Conservation (phyloP, 2,113 vertebrate genomes). For the Rynchops niger region DNA sequence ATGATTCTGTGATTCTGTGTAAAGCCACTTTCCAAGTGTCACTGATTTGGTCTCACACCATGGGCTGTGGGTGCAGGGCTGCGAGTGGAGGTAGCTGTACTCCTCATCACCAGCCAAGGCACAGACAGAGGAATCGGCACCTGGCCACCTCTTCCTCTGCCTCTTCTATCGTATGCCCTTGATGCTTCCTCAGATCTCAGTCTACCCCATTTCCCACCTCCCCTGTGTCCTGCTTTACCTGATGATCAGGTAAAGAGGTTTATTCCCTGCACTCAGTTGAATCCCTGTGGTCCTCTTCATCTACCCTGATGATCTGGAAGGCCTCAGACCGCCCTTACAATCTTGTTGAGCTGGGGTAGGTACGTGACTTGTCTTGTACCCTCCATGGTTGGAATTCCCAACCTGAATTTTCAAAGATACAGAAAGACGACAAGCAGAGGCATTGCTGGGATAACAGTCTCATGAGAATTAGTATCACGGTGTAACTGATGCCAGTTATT, state of each 20-base stretch:
- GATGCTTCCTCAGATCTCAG: background rate
- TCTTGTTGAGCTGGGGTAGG: background rate
- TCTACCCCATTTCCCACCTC: background rate
- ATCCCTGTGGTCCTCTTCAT: background rate
- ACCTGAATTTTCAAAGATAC: background rate
- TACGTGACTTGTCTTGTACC: background rate
- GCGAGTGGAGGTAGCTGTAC: background rate
- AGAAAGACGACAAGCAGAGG: background rate
- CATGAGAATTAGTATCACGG: fast-evolving
- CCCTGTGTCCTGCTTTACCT: background rate
- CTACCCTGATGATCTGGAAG: background rate
- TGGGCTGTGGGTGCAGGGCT: background rate
- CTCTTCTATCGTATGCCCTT: background rate
- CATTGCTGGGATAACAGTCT: background rate
- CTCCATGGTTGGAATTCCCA: background rate
- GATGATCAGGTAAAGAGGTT: background rate
- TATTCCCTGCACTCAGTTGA: background rate
- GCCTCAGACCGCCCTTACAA: background rate
- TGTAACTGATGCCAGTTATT: background rate
- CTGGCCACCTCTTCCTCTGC: background rate
- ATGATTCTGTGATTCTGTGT: too few relatives aligned
- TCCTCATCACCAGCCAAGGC: background rate
- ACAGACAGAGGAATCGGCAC: background rate
- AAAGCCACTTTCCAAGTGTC: background rate
- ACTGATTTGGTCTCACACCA: background rate